A percentile compares a stretch with the other conserved stretches of the same genome.
Evolutionary conservation across 2,888 invertebrate species (phyloP).

Genomic region (Aspidapion aeneum): DNA sequence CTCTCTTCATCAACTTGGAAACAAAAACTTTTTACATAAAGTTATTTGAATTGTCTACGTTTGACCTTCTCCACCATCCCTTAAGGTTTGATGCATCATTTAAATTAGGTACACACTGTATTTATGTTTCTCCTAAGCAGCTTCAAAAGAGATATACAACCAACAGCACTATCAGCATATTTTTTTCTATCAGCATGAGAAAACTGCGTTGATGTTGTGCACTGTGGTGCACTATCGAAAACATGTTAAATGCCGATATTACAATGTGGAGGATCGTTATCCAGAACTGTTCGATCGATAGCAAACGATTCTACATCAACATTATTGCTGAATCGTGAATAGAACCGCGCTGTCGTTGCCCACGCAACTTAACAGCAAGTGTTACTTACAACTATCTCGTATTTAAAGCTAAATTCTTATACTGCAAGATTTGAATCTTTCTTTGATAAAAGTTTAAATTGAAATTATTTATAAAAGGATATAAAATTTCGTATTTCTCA

Average conservation of each 20-base stretch:
- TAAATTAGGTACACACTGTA: no score
- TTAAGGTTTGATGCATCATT: no score
- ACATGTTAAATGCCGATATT: conserved; percentile 49
- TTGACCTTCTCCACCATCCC: no score
- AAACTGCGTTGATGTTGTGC: conserved; percentile 16
- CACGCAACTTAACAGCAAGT: conserved; percentile 14
- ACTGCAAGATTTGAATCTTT: neutral
- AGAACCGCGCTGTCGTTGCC: conserved; percentile 41
- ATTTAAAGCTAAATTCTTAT: neutral
- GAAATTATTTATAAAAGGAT: no score
- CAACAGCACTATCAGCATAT: no score
- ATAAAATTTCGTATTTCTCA: no score
- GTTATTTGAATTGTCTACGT: no score
- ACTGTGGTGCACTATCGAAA: conserved; percentile 41
- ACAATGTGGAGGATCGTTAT: conserved; percentile 50
- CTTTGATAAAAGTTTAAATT: neutral
- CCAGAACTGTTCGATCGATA: conserved; percentile 46
- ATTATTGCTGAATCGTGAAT: conserved; percentile 50
- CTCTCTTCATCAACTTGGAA: no score
- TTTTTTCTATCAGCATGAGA: neutral
- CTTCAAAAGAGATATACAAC: neutral
- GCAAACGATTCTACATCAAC: conserved; percentile 47
- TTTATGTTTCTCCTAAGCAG: no score
- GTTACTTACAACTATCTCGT: neutral
- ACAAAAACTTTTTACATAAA: no score